phyloP scores from a whole-genome alignment of 2,888 invertebrate genomes.

The Trissonchulus latispiculum region DNA sequence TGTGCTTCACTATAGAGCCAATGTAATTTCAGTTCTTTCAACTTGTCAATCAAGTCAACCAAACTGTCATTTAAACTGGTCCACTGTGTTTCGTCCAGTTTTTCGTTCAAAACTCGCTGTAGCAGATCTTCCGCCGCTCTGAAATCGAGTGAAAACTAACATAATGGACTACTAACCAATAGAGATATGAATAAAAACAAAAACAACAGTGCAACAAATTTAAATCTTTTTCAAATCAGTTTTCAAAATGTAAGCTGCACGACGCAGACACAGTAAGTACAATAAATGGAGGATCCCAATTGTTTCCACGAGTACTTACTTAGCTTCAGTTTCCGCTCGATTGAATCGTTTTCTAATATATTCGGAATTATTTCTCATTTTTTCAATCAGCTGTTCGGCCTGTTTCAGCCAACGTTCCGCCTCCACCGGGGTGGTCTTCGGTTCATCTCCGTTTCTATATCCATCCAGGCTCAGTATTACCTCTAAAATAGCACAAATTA shows the following conservation, averaged over 20 bases:
- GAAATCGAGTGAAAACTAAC: not conserved
- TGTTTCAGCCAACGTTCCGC: constrained; percentile 32
- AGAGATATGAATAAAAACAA: not conserved
- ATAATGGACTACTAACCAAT: not conserved
- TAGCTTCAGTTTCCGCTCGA: constrained; percentile 30
- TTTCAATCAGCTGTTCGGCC: constrained; percentile 39
- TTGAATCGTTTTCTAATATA: constrained; percentile 36
- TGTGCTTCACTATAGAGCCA: constrained; percentile 35
- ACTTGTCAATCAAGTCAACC: not conserved
- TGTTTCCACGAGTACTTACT: constrained; percentile 17
- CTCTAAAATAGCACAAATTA: constrained; percentile 1
- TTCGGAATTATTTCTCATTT: constrained; percentile 38
- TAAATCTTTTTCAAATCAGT: constrained; percentile 25
- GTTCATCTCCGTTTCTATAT: not conserved
- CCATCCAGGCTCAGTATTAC: not conserved
- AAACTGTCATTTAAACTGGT: constrained; percentile 28
- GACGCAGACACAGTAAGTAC: too few species aligned
- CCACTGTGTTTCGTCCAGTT: constrained; percentile 39
- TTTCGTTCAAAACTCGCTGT: constrained; percentile 34
- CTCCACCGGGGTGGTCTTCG: constrained; percentile 10
- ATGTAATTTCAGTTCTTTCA: not conserved
- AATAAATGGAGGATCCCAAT: not conserved
- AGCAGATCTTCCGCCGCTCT: constrained; percentile 32
- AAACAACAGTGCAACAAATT: not conserved
- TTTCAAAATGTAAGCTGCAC: not conserved